These are phyloP conservation scores for Platycnemis pennipes DNA, from an alignment of 2,888 invertebrate genomes.

Conservation along the genomic window DNA sequence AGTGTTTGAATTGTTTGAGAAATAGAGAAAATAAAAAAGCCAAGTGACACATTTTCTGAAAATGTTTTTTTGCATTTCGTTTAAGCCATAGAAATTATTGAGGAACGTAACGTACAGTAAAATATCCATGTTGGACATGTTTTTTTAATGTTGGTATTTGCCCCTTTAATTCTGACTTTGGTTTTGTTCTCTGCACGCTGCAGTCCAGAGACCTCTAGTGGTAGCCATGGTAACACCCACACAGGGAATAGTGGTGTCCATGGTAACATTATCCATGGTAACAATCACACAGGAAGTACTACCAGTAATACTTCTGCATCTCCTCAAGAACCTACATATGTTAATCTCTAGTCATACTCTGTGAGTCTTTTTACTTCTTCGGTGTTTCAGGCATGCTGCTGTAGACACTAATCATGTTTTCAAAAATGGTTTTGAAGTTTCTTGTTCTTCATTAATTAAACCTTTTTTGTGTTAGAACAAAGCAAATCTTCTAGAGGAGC, in stretches of 20 bases:
- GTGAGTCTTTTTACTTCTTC: conserved; percentile 69
- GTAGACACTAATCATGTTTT: conserved; percentile 68
- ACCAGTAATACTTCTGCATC: conserved; percentile 81
- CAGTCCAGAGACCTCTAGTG: conserved; percentile 76
- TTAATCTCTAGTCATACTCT: conserved; percentile 88
- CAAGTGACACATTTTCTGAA: conserved; percentile 88
- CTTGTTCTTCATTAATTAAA: conserved; percentile 60
- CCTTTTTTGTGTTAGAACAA: conserved; percentile 67
- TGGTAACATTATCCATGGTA: conserved; percentile 72
- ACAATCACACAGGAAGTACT: conserved; percentile 80
- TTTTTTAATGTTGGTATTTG: conserved; percentile 77
- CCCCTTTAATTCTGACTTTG: conserved; percentile 80
- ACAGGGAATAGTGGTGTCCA: conserved; percentile 76
- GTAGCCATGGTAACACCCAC: conserved; percentile 79
- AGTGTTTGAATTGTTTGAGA: conserved; percentile 26
- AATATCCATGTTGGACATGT: conserved; percentile 78
- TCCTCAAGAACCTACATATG: conserved; percentile 94
- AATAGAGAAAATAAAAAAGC: conserved; percentile 68
- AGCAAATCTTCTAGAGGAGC: conserved; percentile 64
- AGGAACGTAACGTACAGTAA: conserved; percentile 66
- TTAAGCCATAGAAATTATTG: conserved; percentile 65
- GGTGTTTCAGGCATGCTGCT: conserved; percentile 69
- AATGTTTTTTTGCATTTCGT: conserved; percentile 71
- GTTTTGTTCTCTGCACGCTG: conserved; percentile 72
- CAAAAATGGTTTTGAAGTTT: conserved; percentile 67